These are phyloP conservation scores for Campylomormyrus tamandua DNA, from an alignment of 2,113 vertebrate genomes.

Conservation along the genomic window DNA sequence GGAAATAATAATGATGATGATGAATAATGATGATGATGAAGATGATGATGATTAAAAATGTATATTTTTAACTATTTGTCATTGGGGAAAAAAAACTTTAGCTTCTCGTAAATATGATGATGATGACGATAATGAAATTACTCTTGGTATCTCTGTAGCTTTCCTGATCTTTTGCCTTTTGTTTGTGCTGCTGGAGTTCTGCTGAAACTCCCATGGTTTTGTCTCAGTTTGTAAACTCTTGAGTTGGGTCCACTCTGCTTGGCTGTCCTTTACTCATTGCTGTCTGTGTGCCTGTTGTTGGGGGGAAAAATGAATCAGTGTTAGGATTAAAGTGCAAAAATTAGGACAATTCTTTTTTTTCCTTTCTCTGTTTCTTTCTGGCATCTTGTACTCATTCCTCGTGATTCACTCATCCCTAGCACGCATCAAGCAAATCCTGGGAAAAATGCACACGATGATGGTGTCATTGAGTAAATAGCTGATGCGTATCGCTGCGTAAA, in stretches of 20 bases:
- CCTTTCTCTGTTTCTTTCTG: neutral
- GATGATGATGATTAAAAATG: constrained; percentile 48
- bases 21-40: constrained; percentile 45
- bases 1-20: constrained; percentile 60
- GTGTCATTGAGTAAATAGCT: neutral
- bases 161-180: constrained; percentile 58
- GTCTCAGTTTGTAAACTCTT: constrained; percentile 43
- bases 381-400: constrained; percentile 4
- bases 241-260: constrained; percentile 31
- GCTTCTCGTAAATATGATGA: constrained; percentile 58
- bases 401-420: neutral
- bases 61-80: constrained; percentile 75
- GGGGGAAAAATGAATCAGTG: constrained; percentile 2
- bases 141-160: constrained; percentile 68
- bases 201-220: constrained; percentile 44
- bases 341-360: neutral
- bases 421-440: neutral
- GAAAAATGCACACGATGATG: neutral
- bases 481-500: neutral
- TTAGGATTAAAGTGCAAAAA: constrained; percentile 5
- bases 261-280: constrained; percentile 58
- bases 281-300: constrained; percentile 41
- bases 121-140: constrained; percentile 57
- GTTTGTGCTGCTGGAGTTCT: constrained; percentile 58
- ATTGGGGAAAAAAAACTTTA: constrained; percentile 58